These are phyloP conservation scores for Caenorhabditis latens DNA, from an alignment of 1,140 invertebrate genomes.

Conservation along the genomic window DNA sequence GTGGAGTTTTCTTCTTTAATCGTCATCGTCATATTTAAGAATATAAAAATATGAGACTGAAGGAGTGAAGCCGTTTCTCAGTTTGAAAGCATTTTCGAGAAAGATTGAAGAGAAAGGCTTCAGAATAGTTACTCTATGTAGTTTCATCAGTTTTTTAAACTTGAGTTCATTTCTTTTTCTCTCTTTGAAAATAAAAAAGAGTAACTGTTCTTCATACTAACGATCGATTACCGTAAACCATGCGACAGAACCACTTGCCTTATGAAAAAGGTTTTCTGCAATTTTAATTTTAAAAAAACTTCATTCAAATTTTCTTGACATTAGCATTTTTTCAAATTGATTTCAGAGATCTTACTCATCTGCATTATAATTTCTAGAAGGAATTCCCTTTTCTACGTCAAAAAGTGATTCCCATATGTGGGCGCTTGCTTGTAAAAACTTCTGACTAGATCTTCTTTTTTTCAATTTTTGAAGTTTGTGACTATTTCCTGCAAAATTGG, in stretches of 20 bases:
- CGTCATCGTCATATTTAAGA: neutral
- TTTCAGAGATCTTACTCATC: constrained; percentile 3
- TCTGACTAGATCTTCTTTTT: neutral
- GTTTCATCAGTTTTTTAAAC: no score
- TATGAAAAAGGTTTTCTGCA: no score
- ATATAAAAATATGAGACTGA: neutral
- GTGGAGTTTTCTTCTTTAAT: neutral
- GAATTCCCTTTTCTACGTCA: neutral
- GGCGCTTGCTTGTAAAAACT: neutral
- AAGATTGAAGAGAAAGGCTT: neutral
- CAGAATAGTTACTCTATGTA: neutral
- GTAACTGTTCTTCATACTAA: no score
- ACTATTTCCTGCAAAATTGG: neutral
- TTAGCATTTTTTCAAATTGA: neutral
- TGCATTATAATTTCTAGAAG: neutral
- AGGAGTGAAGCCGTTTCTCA: constrained; percentile 1
- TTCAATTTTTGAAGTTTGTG: no score
- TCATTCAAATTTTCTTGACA: no score
- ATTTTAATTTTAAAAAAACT: no score
- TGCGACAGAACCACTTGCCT: no score
- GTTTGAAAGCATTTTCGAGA: neutral
- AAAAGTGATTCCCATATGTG: constrained; percentile 28
- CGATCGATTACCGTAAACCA: no score
- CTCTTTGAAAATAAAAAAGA: no score
- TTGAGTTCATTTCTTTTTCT: no score